A percentile compares a stretch with the other conserved stretches of the same genome.
phyloP scores from a whole-genome alignment of 2,888 invertebrate genomes.

The Sussaba pulchella region DNA sequence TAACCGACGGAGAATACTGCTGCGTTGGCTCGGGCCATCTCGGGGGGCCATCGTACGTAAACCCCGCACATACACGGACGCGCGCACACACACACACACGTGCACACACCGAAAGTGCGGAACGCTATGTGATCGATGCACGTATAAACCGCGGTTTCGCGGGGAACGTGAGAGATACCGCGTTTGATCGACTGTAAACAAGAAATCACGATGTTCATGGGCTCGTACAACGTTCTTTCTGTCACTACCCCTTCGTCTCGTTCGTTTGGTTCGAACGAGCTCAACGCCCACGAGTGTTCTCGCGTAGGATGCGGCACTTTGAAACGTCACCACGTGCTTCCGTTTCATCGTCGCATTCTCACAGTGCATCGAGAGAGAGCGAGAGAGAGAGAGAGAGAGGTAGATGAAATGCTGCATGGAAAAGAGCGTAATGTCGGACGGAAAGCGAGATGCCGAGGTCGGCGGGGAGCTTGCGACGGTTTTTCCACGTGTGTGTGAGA shows the following conservation, averaged over 20 bases:
- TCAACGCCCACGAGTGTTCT: constrained; percentile 14
- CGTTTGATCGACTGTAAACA: constrained; percentile 70
- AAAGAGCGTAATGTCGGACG: not conserved
- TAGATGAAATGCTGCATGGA: not conserved
- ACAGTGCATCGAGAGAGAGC: constrained; percentile 18
- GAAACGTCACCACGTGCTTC: constrained; percentile 58
- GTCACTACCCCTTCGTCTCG: constrained; percentile 25
- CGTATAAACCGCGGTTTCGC: constrained; percentile 14
- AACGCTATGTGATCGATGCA: constrained; percentile 53
- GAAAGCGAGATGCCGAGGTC: not conserved
- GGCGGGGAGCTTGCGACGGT: not conserved
- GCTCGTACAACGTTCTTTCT: constrained; percentile 53
- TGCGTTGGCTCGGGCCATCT: constrained; percentile 36
- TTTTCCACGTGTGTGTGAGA: not conserved
- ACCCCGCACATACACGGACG: constrained; percentile 9
- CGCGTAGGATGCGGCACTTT: constrained; percentile 49
- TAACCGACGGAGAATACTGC: constrained; percentile 39
- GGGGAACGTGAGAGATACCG: constrained; percentile 36
- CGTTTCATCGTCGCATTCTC: constrained; percentile 42
- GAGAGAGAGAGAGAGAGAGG: too few relatives aligned
- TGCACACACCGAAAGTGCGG: constrained; percentile 48
- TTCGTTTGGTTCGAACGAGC: constrained; percentile 37
- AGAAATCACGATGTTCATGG: constrained; percentile 65
- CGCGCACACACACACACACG: too few relatives aligned
- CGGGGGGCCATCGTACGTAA: constrained; percentile 29